A percentile compares a stretch with the other conserved stretches of the same genome.
Conservation (phyloP, 2,797 vertebrate genomes). For the Schizopygopsis malacanthus region DNA sequence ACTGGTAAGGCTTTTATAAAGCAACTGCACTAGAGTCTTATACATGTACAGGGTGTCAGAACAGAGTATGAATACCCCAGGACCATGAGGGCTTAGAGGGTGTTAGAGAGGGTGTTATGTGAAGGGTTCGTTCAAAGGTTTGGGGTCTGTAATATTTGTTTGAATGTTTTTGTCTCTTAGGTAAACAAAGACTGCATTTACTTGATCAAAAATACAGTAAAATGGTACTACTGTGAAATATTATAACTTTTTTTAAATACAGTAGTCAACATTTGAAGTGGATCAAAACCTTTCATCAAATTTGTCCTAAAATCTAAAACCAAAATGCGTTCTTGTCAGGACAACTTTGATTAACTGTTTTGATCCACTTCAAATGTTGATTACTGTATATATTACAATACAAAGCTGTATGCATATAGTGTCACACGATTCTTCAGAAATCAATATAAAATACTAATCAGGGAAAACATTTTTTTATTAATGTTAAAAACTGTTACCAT, state of each 20-base stretch:
- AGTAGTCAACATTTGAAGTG: too few species aligned
- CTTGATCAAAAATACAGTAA: neutral
- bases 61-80: neutral
- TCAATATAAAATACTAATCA: too few species aligned
- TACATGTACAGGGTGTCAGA: neutral
- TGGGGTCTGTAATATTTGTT: neutral
- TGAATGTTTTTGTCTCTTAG: neutral
- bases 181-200: neutral
- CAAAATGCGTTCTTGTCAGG: too few species aligned
- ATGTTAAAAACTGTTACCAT: too few species aligned
- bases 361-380: too few species aligned
- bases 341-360: too few species aligned
- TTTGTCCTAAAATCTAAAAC: too few species aligned
- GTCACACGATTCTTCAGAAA: neutral
- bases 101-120: neutral
- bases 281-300: too few species aligned
- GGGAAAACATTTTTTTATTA: too few species aligned
- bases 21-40: neutral
- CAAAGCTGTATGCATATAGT: too few species aligned
- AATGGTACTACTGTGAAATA: neutral
- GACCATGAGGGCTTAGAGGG: neutral
- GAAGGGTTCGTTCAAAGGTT: neutral
- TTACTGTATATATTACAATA: too few species aligned
- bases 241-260: too few species aligned
- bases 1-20: neutral